phyloP scores from a whole-genome alignment of 2,888 invertebrate species.

The Lysandra bellargus region DNA sequence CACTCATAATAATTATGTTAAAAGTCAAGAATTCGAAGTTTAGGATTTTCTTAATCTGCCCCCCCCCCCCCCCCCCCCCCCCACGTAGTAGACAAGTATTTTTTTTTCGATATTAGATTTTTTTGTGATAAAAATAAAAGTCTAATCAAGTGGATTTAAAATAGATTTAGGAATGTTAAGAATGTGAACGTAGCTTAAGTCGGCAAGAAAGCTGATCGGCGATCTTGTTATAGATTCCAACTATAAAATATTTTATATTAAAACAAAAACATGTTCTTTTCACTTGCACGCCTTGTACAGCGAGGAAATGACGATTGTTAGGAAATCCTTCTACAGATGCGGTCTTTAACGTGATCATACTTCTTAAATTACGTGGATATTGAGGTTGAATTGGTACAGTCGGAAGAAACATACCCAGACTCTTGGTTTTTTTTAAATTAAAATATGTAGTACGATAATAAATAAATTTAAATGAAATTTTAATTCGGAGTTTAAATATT shows the following conservation, averaged over 20 bases:
- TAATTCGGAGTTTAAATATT: too few species aligned
- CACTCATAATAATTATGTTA: too few species aligned
- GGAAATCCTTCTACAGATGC: conserved; percentile 54
- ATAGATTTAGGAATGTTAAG: neutral
- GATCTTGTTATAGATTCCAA: conserved; percentile 62
- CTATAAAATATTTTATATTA: conserved; percentile 60
- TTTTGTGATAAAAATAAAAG: too few species aligned
- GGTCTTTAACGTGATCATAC: conserved; percentile 27
- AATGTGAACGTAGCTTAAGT: conserved; percentile 37
- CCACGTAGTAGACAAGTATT: too few species aligned
- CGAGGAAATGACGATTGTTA: conserved; percentile 59
- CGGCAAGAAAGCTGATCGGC: conserved; percentile 61
- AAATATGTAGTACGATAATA: too few species aligned
- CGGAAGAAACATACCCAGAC: neutral
- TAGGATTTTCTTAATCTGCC: too few species aligned
- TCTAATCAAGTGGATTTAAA: too few species aligned
- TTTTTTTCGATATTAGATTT: too few species aligned
- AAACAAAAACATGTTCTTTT: conserved; percentile 68
- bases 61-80: too few species aligned
- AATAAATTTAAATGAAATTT: too few species aligned
- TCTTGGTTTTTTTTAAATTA: too few species aligned
- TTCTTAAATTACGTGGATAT: neutral
- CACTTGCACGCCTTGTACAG: conserved; percentile 67
- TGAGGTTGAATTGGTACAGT: neutral
- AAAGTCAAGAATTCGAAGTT: too few species aligned